Evolutionary conservation across 1,140 invertebrate species (phyloP).

Genomic region (Linepithema humile): DNA sequence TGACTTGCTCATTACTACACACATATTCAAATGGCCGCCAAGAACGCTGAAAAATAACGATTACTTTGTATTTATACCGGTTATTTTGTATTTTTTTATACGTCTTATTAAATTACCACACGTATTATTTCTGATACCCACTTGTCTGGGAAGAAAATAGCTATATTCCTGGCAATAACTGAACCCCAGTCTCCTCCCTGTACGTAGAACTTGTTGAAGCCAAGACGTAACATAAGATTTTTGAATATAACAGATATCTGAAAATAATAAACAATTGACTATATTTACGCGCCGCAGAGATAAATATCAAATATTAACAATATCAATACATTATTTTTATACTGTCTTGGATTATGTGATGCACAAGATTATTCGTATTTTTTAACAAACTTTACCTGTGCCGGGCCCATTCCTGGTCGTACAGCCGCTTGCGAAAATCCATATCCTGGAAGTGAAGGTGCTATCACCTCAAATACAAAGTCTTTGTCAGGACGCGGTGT

Average conservation of each 20-base stretch:
- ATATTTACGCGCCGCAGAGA: neutral
- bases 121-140: slow-evolving; percentile 43
- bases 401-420: slow-evolving; percentile 73
- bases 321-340: neutral
- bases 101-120: neutral
- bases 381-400: slow-evolving; percentile 68
- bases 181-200: slow-evolving; percentile 95
- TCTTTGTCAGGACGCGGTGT: slow-evolving; percentile 84
- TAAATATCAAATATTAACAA: neutral
- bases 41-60: slow-evolving; percentile 84
- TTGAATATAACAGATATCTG: slow-evolving; percentile 90
- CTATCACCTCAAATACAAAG: slow-evolving; percentile 92
- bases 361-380: neutral
- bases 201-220: slow-evolving; percentile 90
- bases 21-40: slow-evolving; percentile 88
- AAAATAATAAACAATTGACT: slow-evolving; percentile 60
- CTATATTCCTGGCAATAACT: slow-evolving; percentile 86
- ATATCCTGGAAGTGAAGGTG: slow-evolving; percentile 92
- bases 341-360: neutral
- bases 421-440: slow-evolving; percentile 87
- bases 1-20: slow-evolving; percentile 57
- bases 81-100: neutral
- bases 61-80: neutral
- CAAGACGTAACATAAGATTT: slow-evolving; percentile 93
- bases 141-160: slow-evolving; percentile 88